phyloP scores from a whole-genome alignment of 2,888 invertebrate genomes.

The Diloba caeruleocephala region DNA sequence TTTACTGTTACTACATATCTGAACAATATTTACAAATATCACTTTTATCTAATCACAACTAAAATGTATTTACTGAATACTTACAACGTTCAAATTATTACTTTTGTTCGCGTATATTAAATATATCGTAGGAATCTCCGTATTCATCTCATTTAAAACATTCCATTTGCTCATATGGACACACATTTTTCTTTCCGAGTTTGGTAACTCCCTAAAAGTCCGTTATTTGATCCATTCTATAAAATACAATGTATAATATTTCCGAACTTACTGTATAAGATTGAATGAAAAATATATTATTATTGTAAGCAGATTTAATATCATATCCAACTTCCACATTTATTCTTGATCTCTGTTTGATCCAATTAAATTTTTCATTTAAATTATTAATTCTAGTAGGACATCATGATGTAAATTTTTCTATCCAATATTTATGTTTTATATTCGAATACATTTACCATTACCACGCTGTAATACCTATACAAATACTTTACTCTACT shows the following conservation, averaged over 20 bases:
- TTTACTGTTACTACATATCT: neutral
- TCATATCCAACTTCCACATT: neutral
- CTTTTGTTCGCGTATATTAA: constrained; percentile 8
- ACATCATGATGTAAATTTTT: no score
- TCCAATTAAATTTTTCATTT: no score
- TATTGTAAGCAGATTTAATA: no score
- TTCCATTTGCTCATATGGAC: neutral
- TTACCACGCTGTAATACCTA: no score
- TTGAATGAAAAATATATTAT: neutral
- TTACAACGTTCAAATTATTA: neutral
- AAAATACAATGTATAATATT: neutral
- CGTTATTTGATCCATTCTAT: constrained; percentile 3
- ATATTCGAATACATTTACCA: no score
- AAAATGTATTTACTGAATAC: constrained; percentile 1
- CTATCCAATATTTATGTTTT: no score
- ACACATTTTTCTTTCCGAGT: neutral
- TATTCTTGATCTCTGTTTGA: no score
- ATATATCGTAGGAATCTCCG: constrained; percentile 12
- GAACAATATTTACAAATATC: constrained; percentile 11
- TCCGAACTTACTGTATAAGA: neutral
- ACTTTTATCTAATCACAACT: constrained; percentile 20
- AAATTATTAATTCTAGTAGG: no score
- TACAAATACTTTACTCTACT: neutral
- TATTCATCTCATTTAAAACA: neutral
- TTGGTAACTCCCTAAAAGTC: constrained; percentile 3